These are phyloP conservation scores for Cyanocitta stelleri DNA, from an alignment of 2,113 vertebrate species.

Conservation along the genomic window DNA sequence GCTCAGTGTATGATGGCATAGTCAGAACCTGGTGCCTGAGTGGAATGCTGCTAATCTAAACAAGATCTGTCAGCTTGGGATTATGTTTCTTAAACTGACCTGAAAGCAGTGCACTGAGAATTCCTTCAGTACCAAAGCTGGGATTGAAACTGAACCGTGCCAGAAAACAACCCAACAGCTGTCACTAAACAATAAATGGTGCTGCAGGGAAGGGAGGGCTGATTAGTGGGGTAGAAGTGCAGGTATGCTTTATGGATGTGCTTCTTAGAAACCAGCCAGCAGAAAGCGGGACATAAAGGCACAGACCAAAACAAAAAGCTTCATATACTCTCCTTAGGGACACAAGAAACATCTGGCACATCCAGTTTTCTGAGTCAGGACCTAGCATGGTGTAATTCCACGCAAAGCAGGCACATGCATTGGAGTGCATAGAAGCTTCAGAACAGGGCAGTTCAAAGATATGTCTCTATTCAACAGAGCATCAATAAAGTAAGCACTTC, in stretches of 20 bases:
- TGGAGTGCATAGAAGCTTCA: not conserved
- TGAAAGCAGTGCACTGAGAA: not conserved
- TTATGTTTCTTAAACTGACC: not conserved
- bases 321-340: not conserved
- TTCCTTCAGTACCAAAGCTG: not conserved
- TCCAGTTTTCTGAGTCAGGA: not conserved
- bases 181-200: not conserved
- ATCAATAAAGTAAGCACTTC: not conserved
- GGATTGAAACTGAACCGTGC: not conserved
- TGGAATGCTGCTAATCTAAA: not conserved
- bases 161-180: not conserved
- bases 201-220: not conserved
- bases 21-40: not conserved
- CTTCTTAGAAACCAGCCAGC: not conserved
- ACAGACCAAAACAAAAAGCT: not conserved
- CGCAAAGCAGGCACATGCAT: not conserved
- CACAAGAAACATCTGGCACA: not conserved
- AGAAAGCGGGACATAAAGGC: not conserved
- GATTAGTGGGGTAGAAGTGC: not conserved
- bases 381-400: not conserved
- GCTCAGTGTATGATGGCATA: rapidly evolving
- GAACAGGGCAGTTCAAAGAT: not conserved
- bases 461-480: not conserved
- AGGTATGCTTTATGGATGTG: not conserved
- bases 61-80: not conserved